These are phyloP conservation scores for Macrotis lagotis DNA, from an alignment of 2,113 vertebrate species.

Conservation along the genomic window DNA sequence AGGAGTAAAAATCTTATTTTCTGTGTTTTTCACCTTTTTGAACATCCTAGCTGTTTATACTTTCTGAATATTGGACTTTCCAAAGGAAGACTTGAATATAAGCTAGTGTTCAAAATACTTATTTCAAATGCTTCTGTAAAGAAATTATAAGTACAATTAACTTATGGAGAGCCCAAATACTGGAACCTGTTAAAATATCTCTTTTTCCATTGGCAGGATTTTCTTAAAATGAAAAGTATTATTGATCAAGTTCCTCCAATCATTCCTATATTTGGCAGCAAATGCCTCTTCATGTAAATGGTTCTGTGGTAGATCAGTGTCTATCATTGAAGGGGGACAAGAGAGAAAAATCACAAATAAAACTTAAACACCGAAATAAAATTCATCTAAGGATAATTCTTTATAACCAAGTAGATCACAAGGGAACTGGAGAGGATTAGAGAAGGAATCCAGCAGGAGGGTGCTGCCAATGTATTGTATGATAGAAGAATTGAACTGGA, in stretches of 20 bases:
- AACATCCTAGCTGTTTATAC: neutral
- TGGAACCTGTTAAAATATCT: neutral
- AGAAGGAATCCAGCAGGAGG: neutral
- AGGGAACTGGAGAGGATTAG: neutral
- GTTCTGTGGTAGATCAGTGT: neutral
- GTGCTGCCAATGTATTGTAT: neutral
- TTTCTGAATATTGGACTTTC: constrained; percentile 8
- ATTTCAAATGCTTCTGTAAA: constrained; percentile 3
- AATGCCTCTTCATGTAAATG: neutral
- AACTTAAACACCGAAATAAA: neutral
- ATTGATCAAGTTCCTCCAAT: neutral
- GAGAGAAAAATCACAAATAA: neutral
- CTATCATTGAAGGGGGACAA: neutral
- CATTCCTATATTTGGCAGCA: neutral
- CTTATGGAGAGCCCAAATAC: neutral
- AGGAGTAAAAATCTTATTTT: neutral
- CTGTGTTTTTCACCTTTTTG: constrained; percentile 18
- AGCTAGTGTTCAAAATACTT: neutral
- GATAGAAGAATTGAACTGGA: neutral
- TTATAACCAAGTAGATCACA: neutral
- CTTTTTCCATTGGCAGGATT: neutral
- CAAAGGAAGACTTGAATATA: constrained; percentile 32
- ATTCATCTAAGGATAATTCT: neutral
- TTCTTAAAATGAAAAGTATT: neutral
- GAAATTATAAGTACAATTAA: neutral